phyloP scores from a whole-genome alignment of 2,888 invertebrate species.

The Serripes groenlandicus region DNA sequence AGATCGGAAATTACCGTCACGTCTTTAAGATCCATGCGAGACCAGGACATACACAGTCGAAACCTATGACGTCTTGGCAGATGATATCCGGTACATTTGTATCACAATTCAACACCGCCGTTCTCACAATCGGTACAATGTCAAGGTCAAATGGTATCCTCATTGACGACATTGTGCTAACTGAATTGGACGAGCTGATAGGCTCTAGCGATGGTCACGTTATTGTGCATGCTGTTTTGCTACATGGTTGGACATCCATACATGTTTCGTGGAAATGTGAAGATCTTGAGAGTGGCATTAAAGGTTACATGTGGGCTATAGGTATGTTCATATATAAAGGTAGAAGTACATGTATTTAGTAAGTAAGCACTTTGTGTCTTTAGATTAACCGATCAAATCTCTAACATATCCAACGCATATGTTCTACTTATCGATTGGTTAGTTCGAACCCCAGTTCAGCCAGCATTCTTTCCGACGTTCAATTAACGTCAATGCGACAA shows the following conservation, averaged over 20 bases:
- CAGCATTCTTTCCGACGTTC: too few relatives aligned
- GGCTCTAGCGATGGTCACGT: constrained; percentile 21
- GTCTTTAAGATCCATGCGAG: constrained; percentile 49
- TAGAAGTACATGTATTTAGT: too few relatives aligned
- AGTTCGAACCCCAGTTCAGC: too few relatives aligned
- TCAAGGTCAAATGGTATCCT: constrained; percentile 50
- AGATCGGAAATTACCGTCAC: constrained; percentile 42
- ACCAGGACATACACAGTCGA: constrained; percentile 33
- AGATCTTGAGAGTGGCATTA: constrained; percentile 62
- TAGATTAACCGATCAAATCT: too few relatives aligned
- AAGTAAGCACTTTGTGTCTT: too few relatives aligned
- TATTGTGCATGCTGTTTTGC: constrained; percentile 53
- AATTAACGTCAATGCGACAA: too few relatives aligned
- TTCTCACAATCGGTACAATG: constrained; percentile 41
- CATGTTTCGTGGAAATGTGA: constrained; percentile 67
- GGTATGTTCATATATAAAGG: constrained; percentile 60
- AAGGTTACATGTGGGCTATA: constrained; percentile 68
- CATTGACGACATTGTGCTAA: constrained; percentile 44
- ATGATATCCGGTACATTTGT: constrained; percentile 42
- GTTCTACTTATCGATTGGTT: too few relatives aligned
- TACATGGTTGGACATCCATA: constrained; percentile 64
- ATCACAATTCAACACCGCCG: neutral
- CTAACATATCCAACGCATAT: too few relatives aligned
- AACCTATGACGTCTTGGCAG: constrained; percentile 46
- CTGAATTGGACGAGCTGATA: constrained; percentile 29